Percentiles rank a stretch among this genome's conserved stretches.
phyloP scores from a whole-genome alignment of 2,113 vertebrate species.

The Hydrochoerus hydrochaeris region DNA sequence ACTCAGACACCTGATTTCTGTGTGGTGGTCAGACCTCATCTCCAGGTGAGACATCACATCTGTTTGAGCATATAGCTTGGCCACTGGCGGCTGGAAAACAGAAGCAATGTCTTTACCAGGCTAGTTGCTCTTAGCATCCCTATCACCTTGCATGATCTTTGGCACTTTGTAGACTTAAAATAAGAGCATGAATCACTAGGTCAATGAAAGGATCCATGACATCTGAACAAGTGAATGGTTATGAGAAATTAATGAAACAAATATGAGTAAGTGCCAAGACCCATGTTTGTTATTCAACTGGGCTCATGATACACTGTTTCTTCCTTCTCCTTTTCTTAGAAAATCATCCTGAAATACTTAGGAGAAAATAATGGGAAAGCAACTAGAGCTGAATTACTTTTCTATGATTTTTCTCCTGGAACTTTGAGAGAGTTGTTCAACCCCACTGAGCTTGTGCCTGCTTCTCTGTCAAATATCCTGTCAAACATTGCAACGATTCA shows the following conservation, averaged over 20 bases:
- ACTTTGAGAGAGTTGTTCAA: neutral
- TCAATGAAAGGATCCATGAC: neutral
- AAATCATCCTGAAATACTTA: neutral
- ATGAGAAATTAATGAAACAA: neutral
- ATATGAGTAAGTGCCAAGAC: neutral
- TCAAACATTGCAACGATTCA: neutral
- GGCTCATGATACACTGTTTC: fast-evolving
- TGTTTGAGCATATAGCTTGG: fast-evolving
- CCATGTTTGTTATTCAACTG: fast-evolving
- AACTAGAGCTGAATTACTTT: too few relatives aligned
- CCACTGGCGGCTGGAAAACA: neutral
- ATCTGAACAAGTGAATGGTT: neutral
- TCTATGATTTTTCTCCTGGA: neutral
- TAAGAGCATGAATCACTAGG: neutral
- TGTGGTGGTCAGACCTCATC: fast-evolving
- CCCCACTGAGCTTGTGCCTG: too few relatives aligned
- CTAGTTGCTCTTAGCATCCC: neutral
- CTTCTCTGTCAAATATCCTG: neutral
- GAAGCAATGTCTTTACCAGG: neutral
- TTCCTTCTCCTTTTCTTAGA: neutral
- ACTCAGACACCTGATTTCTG: neutral
- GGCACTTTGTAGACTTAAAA: neutral
- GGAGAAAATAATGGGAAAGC: neutral
- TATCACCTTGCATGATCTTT: neutral
- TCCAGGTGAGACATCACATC: neutral